Base-by-base conservation (phyloP, 2,113 vertebrate species). In the Cettia cetti region DNA sequence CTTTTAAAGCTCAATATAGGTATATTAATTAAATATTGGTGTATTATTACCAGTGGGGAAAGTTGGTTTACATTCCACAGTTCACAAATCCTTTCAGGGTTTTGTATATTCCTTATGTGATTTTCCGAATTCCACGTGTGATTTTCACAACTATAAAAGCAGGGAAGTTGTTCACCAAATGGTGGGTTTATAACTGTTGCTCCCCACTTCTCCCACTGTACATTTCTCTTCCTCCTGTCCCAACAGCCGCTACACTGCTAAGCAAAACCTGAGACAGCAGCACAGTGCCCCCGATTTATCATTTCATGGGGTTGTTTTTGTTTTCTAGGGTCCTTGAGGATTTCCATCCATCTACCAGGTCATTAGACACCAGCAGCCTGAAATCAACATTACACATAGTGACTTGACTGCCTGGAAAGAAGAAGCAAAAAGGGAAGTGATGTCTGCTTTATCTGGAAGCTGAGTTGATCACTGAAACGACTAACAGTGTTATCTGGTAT, bases 381-480 rank as follows among this genome's bases (percentile, higher is more conserved):
- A 90, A 70, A 64, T 70, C 42, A 33, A 23, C 26, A 7, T 44
- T 70, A 40, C 33, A 80, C 59, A 31, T 28, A 80, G 35, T 42
- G 35, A 54, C 47, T 76, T 65, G 33, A n/a, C 11, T 56, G 42
- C 2, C 39, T 77, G 53, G 31, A 88, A 77, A 45, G 44, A 74
- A 82, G 39, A n/a, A 76, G 8, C 40, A 47, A 33, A 31, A 27
- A 79, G n/a, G 37, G 71, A 75, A 84, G 24, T 33, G 1, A 1
- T 37, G 26, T 39, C n/a, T 81, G 44, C 45, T 14, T 7, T 56
- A 2, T 44, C 37, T 82, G 60, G 35, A 44, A 2, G 2, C 33
- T 0, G 1, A 45, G 18, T 0, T 69, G 7, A 27, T 88, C 1
- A 0, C 26, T 82, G 57, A 35, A 60, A 68, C 7, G 1, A 17